phyloP scores from a whole-genome alignment of 2,113 vertebrate genomes.

The Neolamprologus cancellatus region DNA sequence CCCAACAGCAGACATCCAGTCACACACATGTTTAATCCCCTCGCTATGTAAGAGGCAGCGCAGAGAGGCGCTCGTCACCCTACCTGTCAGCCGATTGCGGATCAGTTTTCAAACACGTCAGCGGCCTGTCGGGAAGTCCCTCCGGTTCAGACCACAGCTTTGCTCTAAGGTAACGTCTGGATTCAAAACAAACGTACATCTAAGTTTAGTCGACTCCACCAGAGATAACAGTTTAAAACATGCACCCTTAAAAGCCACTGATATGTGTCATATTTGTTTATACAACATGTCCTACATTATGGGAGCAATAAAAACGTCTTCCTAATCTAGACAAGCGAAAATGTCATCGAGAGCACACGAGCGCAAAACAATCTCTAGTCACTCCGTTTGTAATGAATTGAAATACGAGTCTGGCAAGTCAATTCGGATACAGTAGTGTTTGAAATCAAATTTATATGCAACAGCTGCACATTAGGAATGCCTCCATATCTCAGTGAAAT shows the following conservation, averaged over 20 bases:
- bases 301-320: not conserved
- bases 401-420: not conserved
- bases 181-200: conserved; percentile 22
- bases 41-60: conserved; percentile 18
- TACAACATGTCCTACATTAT: not conserved
- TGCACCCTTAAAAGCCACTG: not conserved
- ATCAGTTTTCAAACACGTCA: conserved; percentile 35
- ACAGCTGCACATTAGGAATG: not conserved
- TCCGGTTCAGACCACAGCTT: not conserved
- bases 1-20: not conserved
- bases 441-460: not conserved
- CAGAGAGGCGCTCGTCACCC: conserved; percentile 23
- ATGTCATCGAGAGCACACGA: not conserved
- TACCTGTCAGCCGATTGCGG: conserved; percentile 31
- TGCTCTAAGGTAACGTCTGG: not conserved
- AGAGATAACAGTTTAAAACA: not conserved
- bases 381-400: conserved; percentile 1
- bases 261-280: not conserved
- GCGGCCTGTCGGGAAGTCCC: not conserved
- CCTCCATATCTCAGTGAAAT: not conserved
- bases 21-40: conserved; percentile 16
- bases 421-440: not conserved
- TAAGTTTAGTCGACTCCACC: not conserved
- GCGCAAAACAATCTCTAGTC: not conserved
- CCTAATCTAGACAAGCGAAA: not conserved